These are phyloP conservation scores for Thamnophis sirtalis DNA, from an alignment of 2,113 vertebrate species.

Conservation along the genomic window DNA sequence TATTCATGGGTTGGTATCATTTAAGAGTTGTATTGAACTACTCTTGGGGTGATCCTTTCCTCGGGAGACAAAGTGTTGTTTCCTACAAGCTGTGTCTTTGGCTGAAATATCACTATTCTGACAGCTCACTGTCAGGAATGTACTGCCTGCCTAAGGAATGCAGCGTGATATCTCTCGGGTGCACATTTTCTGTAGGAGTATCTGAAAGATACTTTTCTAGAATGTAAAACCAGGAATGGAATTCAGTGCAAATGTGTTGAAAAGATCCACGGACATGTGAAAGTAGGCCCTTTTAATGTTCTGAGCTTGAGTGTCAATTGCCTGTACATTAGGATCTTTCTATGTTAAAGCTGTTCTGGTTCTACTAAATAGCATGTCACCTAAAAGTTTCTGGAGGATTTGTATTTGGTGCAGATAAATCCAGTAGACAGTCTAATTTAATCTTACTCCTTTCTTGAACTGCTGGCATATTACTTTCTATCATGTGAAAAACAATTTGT, in stretches of 20 bases:
- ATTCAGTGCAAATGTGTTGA: slow-evolving; percentile 16
- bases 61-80: not conserved
- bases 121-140: not conserved
- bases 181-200: not conserved
- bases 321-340: slow-evolving; percentile 54
- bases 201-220: not conserved
- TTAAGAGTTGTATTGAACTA: not conserved
- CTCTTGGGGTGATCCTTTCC: not conserved
- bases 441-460: slow-evolving; percentile 50
- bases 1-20: not conserved
- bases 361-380: slow-evolving; percentile 42
- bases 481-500: slow-evolving; percentile 51
- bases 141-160: not conserved
- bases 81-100: fast-evolving
- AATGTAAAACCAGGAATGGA: slow-evolving; percentile 6
- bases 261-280: slow-evolving; percentile 36
- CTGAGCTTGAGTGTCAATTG: slow-evolving; percentile 56
- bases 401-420: slow-evolving; percentile 58
- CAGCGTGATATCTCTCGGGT: not conserved
- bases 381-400: slow-evolving; percentile 49
- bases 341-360: slow-evolving; percentile 42
- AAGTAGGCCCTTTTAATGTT: slow-evolving; percentile 40
- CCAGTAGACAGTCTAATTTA: slow-evolving; percentile 44
- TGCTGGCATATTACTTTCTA: slow-evolving; percentile 45
- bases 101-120: not conserved